Base-by-base conservation (phyloP, 2,888 invertebrate genomes). In the Ormyrus labotus region DNA sequence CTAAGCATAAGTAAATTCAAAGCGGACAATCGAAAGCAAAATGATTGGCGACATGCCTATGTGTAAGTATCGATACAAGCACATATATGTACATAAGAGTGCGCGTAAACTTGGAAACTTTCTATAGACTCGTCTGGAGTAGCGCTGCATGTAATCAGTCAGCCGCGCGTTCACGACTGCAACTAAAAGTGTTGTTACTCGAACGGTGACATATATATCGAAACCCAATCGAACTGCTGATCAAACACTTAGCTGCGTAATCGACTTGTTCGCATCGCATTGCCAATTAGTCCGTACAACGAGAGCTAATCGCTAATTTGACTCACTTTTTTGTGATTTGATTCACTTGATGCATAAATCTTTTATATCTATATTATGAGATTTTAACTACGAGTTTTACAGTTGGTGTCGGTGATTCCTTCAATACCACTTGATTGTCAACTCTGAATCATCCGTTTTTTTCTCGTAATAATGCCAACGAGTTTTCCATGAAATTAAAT, bases 51-150 rank as follows among this genome's bases (percentile, higher is more conserved):
- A 64, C 73, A 73, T 73, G 64, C 55, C 64, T 34, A 34, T 34
- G 34, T 34, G 4, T 34, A 55, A 55, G 58, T 60, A 57, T 58
- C 60, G 74, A 55, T 65, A 64, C 55, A 48, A 73, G 51, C 34
- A 3, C 2, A 34, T 34, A 34, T 34, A 4, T 34, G 4, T 34
- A 34, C 4, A 34, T 60, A 67, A 60, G 58, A 58, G 67, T 58
- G 58, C 61, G 10, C 48, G n/a, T 57, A 74, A 76, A 76, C 11
- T 53, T n/a, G 47, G 65, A 68, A 76, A 68, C 74, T 74, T 76
- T 76, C 75, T 68, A 76, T 68, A 76, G 45, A 19, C 51, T 60
- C 13, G 13, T 34, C n/a, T 6, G 48, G 48, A 34, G 58, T 45
- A 4, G 7, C 60, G 47, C 9, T 50, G 48, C 51, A 9, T 58